Percentiles rank a stretch among this genome's conserved stretches.
Conservation (phyloP, 2,888 invertebrate genomes). For the Erebia palarica region DNA sequence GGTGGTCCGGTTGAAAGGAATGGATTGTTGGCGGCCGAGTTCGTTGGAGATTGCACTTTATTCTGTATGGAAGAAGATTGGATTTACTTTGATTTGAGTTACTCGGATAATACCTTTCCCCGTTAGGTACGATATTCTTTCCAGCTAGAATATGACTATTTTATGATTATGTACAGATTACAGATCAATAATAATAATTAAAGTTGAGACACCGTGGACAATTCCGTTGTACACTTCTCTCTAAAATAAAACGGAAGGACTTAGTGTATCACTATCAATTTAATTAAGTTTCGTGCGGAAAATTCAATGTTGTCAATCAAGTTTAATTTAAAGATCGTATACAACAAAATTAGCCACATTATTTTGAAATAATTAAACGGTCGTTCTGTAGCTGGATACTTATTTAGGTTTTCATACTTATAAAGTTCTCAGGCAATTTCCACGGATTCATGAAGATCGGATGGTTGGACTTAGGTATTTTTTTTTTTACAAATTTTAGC, state of each 20-base stretch:
- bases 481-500: too few relatives aligned
- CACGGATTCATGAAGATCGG: too few relatives aligned
- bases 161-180: too few relatives aligned
- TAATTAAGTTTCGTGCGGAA: neutral
- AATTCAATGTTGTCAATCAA: neutral
- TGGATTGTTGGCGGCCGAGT: conserved; percentile 90
- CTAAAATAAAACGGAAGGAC: too few relatives aligned
- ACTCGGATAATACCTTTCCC: neutral
- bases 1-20: conserved; percentile 89
- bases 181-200: too few relatives aligned
- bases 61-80: conserved; percentile 56
- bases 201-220: neutral
- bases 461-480: too few relatives aligned
- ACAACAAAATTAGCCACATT: neutral
- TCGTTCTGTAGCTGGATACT: too few relatives aligned
- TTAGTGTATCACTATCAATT: neutral
- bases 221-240: neutral
- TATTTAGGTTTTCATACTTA: too few relatives aligned
- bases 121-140: neutral
- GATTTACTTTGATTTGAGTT: conserved; percentile 6
- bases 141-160: neutral
- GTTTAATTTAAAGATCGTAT: neutral
- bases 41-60: conserved; percentile 90
- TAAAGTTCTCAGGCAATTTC: too few relatives aligned
- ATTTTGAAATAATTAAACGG: too few relatives aligned